Conservation (phyloP, 2,797 vertebrate genomes). For the Argentina silus region DNA sequence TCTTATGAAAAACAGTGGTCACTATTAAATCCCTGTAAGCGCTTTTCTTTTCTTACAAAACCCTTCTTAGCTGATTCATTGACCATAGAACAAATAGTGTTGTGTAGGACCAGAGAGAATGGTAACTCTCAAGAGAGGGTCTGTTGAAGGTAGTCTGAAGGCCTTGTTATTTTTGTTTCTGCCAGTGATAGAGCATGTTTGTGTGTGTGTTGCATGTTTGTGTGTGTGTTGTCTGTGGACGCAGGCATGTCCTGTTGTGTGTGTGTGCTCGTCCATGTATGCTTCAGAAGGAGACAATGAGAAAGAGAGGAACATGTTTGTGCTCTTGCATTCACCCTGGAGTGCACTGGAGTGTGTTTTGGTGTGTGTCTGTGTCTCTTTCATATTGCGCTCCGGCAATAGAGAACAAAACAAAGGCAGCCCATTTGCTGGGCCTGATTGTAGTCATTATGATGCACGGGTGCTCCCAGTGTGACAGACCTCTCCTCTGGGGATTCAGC, state of each 20-base stretch:
- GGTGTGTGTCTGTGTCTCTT: slow-evolving; percentile 31
- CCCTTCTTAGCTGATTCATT: not conserved
- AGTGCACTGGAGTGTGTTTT: slow-evolving; percentile 49
- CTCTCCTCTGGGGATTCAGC: slow-evolving; percentile 57
- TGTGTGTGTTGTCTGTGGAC: slow-evolving; percentile 8
- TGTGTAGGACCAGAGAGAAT: not conserved
- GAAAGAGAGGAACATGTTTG: slow-evolving; percentile 16
- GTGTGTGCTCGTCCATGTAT: slow-evolving; percentile 22
- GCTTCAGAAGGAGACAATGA: not conserved
- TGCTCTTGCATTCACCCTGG: slow-evolving; percentile 57
- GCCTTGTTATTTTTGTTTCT: too few relatives aligned
- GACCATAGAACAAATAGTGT: not conserved
- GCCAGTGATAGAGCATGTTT: not conserved
- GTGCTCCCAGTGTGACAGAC: slow-evolving; percentile 61
- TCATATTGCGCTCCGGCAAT: slow-evolving; percentile 21
- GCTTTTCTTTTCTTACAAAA: not conserved
- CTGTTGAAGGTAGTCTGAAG: too few relatives aligned
- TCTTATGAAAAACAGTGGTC: not conserved
- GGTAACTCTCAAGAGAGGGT: too few relatives aligned
- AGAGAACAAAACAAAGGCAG: slow-evolving; percentile 66
- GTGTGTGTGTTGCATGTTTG: slow-evolving; percentile 24
- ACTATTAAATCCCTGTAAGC: not conserved
- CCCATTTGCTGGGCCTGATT: slow-evolving; percentile 65
- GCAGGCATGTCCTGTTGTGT: slow-evolving; percentile 13
- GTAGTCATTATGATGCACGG: slow-evolving; percentile 70